Evolutionary conservation across 2,113 vertebrate species (phyloP).

Genomic region (Stigmatopora nigra): DNA sequence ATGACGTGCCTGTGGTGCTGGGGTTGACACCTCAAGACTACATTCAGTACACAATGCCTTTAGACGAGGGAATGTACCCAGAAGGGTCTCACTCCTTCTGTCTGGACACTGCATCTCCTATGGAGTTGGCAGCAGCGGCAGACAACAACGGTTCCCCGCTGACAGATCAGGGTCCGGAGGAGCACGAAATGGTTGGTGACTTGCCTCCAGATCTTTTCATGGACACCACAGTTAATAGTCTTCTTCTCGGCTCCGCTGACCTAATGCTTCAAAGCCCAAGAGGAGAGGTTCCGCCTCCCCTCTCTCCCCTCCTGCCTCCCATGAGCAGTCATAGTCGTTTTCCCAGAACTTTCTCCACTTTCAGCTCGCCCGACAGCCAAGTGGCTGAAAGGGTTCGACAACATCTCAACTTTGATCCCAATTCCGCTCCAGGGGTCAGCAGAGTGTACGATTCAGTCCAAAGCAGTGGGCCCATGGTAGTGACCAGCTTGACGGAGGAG

Average conservation of each 20-base stretch:
- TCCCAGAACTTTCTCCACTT: conserved; percentile 82
- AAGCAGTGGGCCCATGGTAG: conserved; percentile 89
- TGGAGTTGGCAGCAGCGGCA: conserved; percentile 84
- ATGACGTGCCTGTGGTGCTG: conserved; percentile 91
- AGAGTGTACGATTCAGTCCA: conserved; percentile 94
- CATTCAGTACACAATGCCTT: conserved; percentile 99
- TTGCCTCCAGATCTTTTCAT: conserved; percentile 83
- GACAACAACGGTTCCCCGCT: conserved; percentile 73
- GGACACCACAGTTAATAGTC: conserved; percentile 80
- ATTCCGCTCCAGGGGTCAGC: conserved; percentile 87
- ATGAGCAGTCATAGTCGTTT: conserved; percentile 75
- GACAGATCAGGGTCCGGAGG: conserved; percentile 75
- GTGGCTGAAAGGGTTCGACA: conserved; percentile 85
- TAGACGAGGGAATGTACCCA: conserved; percentile 95
- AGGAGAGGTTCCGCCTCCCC: conserved; percentile 79
- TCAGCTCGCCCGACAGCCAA: conserved; percentile 78
- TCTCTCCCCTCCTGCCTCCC: conserved; percentile 88
- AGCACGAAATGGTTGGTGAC: conserved; percentile 71
- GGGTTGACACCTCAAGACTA: conserved; percentile 97
- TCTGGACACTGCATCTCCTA: conserved; percentile 84
- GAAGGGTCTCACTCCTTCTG: conserved; percentile 86
- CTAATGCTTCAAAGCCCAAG: conserved; percentile 82
- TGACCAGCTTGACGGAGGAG: conserved; percentile 95
- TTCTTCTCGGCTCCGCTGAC: conserved; percentile 79
- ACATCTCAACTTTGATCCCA: conserved; percentile 93